These are phyloP conservation scores for Athene noctua DNA, from an alignment of 2,113 vertebrate genomes.

Conservation along the genomic window DNA sequence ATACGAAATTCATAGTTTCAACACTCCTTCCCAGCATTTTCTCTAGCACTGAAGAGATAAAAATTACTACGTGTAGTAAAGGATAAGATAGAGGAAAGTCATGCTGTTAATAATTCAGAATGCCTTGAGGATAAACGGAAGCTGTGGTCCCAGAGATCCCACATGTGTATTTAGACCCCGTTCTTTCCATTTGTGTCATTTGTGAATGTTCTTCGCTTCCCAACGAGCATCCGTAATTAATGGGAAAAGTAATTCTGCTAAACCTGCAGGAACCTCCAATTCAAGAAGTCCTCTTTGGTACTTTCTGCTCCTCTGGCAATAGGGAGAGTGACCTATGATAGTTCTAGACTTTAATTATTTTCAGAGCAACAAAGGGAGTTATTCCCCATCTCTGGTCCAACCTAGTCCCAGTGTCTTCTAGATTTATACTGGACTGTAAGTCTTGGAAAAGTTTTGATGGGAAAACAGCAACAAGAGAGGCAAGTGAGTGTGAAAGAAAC, in stretches of 20 bases:
- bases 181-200: neutral
- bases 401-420: neutral
- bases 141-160: neutral
- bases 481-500: neutral
- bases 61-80: neutral
- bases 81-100: neutral
- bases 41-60: neutral
- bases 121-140: neutral
- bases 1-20: neutral
- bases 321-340: neutral
- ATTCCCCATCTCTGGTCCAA: neutral
- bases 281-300: neutral
- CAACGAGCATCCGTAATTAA: neutral
- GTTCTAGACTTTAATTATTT: neutral
- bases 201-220: neutral
- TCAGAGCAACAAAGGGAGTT: neutral
- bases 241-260: neutral
- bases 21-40: neutral
- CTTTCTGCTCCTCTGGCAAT: neutral
- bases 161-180: fast-evolving
- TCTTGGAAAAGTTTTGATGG: neutral
- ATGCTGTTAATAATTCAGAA: neutral
- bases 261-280: neutral
- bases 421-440: neutral
- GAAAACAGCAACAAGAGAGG: neutral